Percentiles rank a stretch among this genome's conserved stretches.
Conservation (phyloP, 64 coral and sea anemone genomes). For the Astreopora myriophthalma region DNA sequence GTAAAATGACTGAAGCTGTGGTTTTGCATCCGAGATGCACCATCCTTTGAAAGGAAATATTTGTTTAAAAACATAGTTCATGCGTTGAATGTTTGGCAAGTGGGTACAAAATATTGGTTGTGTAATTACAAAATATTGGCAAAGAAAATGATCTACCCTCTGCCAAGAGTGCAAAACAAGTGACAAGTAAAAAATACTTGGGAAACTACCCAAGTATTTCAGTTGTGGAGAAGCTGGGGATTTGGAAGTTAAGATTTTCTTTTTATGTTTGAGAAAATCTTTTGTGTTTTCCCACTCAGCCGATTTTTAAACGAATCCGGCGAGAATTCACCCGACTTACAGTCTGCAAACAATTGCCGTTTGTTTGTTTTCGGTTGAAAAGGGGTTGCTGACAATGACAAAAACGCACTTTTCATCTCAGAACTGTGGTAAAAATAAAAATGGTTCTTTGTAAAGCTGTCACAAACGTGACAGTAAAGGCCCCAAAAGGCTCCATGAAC, state of each 20-base stretch:
- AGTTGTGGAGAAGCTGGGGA: neutral
- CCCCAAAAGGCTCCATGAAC: too few species aligned
- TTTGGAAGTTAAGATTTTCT: neutral
- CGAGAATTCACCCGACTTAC: neutral
- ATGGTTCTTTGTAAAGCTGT: too few species aligned
- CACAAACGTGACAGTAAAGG: neutral
- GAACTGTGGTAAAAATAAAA: too few species aligned
- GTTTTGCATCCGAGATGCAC: neutral
- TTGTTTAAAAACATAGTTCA: neutral
- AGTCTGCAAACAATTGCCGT: neutral
- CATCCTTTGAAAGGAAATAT: neutral
- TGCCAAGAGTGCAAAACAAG: neutral
- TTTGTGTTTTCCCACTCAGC: too few species aligned
- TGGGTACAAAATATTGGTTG: too few species aligned
- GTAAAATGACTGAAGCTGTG: neutral
- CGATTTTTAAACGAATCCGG: neutral
- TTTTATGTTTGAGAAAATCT: neutral
- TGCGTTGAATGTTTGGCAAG: too few species aligned
- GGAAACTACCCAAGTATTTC: neutral
- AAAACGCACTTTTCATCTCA: too few species aligned
- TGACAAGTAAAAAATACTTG: neutral
- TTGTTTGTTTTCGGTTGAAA: too few species aligned
- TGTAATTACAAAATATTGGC: too few species aligned
- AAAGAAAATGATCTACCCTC: too few species aligned
- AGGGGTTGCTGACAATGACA: neutral